Percentiles rank a stretch among this genome's conserved stretches.
phyloP scores from a whole-genome alignment of 2,113 vertebrate genomes.

The Oxygymnocypris stewartii region DNA sequence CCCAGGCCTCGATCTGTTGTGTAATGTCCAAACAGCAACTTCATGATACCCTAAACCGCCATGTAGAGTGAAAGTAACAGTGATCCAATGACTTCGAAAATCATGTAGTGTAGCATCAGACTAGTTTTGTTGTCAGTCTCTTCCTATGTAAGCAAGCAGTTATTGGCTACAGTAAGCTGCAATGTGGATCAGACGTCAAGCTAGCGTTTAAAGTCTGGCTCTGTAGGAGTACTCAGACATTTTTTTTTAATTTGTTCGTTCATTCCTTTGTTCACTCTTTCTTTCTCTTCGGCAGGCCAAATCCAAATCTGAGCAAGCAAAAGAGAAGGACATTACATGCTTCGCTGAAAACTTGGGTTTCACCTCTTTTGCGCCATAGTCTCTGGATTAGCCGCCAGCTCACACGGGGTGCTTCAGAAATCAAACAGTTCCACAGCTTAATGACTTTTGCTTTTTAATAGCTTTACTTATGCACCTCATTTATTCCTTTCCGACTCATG shows the following conservation, averaged over 20 bases:
- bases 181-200: background rate
- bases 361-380: background rate
- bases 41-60: background rate
- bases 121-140: background rate
- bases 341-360: conserved; percentile 35
- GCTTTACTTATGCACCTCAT: conserved; percentile 75
- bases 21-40: background rate
- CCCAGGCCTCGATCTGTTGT: background rate
- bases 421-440: conserved; percentile 73
- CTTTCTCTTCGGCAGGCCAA: conserved; percentile 13
- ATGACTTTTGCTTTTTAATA: conserved; percentile 75
- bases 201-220: background rate
- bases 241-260: background rate
- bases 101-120: too few relatives aligned
- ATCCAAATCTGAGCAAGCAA: conserved; percentile 21
- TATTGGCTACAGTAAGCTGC: background rate
- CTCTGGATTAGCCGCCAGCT: conserved; percentile 53
- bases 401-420: conserved; percentile 67
- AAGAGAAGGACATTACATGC: conserved; percentile 44
- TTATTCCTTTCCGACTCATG: conserved; percentile 69
- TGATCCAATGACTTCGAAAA: too few relatives aligned
- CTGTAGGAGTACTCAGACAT: background rate
- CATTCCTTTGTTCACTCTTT: background rate
- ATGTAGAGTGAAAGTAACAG: too few relatives aligned
- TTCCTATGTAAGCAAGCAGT: background rate